Evolutionary conservation across 2,113 vertebrate species (phyloP), one percentile per base, ranked within the genome.

Genomic region (Neolamprologus fasciatus): DNA sequence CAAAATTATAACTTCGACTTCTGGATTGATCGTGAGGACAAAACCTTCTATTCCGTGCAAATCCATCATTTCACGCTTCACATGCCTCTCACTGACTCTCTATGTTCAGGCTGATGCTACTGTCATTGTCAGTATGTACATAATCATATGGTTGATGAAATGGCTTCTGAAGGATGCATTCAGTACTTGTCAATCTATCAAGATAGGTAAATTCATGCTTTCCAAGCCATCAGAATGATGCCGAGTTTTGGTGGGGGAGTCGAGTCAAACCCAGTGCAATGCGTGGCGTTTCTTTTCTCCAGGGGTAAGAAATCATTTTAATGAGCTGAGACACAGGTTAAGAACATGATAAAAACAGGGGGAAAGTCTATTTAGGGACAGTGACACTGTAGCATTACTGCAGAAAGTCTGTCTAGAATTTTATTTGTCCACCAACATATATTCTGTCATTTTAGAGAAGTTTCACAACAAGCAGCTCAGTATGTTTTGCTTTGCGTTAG

Each of bases 1-100:
- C 54, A 42, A 92, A 93, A 95, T 94, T 83, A 91, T 83, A 94
- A 73, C 79, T 92, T 83, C 68, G 61, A 37, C 86, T 61, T 88
- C 82, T 33, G 37, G 37, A 89, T 93, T 87, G 54, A 86, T 94
- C 89, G 86, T 2, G 50, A 53, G 33, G 47, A 84, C 78, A 90
- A 91, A 89, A 89, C 88, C 90, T 66, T 86, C 86, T 88, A 90
- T 89, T 90, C 82, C 31, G 78, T 82, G 87, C 57, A 93, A 90
- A 94, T 91, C 37, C 35, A 21, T 45, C 47, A 40, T 57, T 55
- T 58, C 23, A 2, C 19, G 40, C 53, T 42, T 87, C 16, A 5
- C 51, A 42, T 51, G 11, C 12, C 80, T 90, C 66, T 51, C 82
- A 82, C 81, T 21, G 33, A 82, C 45, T 80, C 63, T 19, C 28